These are phyloP conservation scores for Rhopalosiphum maidis DNA, from an alignment of 1,140 invertebrate species.

Conservation along the genomic window DNA sequence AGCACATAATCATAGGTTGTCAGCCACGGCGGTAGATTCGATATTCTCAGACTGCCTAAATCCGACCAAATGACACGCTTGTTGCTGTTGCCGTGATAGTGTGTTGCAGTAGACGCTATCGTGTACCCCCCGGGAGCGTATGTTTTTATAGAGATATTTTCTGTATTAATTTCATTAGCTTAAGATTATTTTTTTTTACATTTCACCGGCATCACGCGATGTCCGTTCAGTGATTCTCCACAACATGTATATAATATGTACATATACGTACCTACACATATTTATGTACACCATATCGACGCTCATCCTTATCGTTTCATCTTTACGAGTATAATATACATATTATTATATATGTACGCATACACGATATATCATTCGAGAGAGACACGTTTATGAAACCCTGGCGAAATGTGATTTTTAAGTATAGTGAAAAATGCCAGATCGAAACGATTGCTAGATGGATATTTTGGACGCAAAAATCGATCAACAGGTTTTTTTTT, in stretches of 20 bases:
- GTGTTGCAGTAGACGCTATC: neutral
- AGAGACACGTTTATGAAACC: neutral
- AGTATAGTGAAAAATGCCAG: neutral
- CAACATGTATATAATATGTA: no score
- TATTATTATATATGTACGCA: no score
- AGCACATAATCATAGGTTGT: conserved; percentile 35
- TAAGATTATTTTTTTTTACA: neutral
- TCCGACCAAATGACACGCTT: conserved; percentile 37
- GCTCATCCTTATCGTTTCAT: neutral
- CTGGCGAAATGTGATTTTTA: conserved; percentile 2
- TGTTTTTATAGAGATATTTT: neutral
- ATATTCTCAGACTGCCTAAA: conserved; percentile 9
- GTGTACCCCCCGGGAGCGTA: neutral
- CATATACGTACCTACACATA: neutral
- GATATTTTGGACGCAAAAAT: conserved; percentile 36
- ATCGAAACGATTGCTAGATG: no score
- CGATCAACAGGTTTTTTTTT: conserved; percentile 45
- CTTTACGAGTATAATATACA: neutral
- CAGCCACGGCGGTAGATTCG: neutral
- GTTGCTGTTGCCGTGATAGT: neutral
- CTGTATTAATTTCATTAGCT: conserved; percentile 7
- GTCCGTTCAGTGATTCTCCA: neutral
- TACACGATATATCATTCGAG: neutral
- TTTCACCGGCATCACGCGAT: conserved; percentile 13
- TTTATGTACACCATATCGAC: neutral